These are phyloP conservation scores for Polyommatus icarus DNA, from an alignment of 2,888 invertebrate species.

Conservation along the genomic window DNA sequence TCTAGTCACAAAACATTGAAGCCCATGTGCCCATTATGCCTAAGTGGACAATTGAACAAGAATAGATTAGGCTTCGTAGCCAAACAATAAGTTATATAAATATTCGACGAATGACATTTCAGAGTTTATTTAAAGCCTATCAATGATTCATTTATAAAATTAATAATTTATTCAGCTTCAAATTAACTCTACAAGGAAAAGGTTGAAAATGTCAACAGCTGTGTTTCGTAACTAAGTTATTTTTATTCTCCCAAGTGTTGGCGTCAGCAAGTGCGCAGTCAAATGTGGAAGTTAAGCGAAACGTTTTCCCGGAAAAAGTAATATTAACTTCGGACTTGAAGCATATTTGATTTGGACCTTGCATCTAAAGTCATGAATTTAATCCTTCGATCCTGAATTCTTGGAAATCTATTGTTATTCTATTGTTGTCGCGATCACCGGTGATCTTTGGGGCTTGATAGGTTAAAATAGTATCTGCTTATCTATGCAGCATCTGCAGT, in stretches of 20 bases:
- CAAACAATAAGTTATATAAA: not conserved
- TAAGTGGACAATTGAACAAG: no score
- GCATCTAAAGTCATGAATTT: not conserved
- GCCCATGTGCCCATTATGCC: no score
- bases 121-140: not conserved
- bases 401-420: no score
- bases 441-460: no score
- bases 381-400: no score
- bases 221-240: constrained; percentile 1
- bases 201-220: not conserved
- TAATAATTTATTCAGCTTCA: not conserved
- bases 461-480: not conserved
- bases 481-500: not conserved
- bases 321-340: not conserved
- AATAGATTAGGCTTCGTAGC: no score
- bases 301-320: not conserved
- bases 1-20: no score
- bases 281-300: not conserved
- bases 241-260: not conserved
- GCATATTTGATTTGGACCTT: not conserved
- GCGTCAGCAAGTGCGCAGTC: constrained; percentile 5
- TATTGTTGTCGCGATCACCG: no score
- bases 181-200: constrained; percentile 1
- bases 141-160: no score
- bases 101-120: no score